A percentile compares a stretch with the other conserved stretches of the same genome.
Evolutionary conservation across 2,888 invertebrate genomes (phyloP).

Genomic region (Pteria penguin): DNA sequence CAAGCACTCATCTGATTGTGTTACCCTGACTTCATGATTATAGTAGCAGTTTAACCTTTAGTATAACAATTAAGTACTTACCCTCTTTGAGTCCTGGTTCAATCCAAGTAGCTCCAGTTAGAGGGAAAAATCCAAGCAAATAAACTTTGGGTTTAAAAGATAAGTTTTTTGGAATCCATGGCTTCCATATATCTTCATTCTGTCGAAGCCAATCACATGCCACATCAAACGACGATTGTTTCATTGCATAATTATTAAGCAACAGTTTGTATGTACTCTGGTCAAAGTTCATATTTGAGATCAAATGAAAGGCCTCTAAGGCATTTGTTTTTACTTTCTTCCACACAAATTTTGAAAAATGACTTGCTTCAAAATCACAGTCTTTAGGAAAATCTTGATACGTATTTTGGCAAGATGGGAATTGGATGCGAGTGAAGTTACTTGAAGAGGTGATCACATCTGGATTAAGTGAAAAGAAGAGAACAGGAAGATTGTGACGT

Average conservation of each 20-base stretch:
- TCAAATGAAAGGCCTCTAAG: conserved; percentile 77
- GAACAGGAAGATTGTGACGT: conserved; percentile 80
- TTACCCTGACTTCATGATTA: no score
- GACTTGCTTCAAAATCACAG: conserved; percentile 86
- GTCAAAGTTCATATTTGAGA: conserved; percentile 80
- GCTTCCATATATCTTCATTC: conserved; percentile 81
- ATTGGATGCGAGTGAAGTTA: conserved; percentile 83
- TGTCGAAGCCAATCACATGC: conserved; percentile 86
- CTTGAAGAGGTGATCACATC: conserved; percentile 81
- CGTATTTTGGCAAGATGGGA: conserved; percentile 83
- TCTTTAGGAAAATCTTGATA: conserved; percentile 68
- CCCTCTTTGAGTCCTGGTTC: conserved; percentile 84
- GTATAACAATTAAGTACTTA: no score
- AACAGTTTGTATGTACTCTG: conserved; percentile 82
- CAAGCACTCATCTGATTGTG: no score
- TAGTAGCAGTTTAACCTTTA: no score
- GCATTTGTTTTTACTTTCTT: conserved; percentile 82
- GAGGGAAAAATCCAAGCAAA: conserved; percentile 87
- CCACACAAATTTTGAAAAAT: conserved; percentile 86
- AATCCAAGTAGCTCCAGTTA: conserved; percentile 83
- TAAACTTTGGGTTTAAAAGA: conserved; percentile 81
- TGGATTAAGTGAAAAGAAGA: conserved; percentile 87
- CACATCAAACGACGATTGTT: conserved; percentile 76
- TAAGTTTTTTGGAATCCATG: conserved; percentile 80
- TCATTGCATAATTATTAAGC: conserved; percentile 71